Conservation (phyloP, 2,113 vertebrate species). For the Chroicocephalus ridibundus region DNA sequence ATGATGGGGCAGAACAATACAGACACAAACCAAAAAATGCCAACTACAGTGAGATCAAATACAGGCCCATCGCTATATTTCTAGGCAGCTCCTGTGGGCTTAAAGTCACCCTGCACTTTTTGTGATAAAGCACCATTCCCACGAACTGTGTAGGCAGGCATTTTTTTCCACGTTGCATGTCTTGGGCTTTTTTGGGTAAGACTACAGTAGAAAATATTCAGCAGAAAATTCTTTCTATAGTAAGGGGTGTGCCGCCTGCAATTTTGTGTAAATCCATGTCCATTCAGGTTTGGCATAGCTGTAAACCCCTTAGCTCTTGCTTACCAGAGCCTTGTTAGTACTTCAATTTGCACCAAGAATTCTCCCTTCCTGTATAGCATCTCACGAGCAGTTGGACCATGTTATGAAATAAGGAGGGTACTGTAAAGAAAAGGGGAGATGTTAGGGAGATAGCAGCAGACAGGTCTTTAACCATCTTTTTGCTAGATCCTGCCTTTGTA, state of each 20-base stretch:
- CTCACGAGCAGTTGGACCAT: not conserved
- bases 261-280: not conserved
- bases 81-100: not conserved
- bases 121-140: not conserved
- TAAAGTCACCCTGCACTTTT: not conserved
- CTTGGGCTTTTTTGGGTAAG: not conserved
- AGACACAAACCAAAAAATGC: not conserved
- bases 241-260: not conserved
- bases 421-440: not conserved
- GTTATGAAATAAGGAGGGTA: not conserved
- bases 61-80: not conserved
- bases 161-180: rapidly evolving
- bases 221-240: not conserved
- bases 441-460: not conserved
- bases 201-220: not conserved
- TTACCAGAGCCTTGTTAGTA: not conserved
- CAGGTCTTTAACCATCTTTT: not conserved
- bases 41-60: not conserved
- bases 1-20: not conserved
- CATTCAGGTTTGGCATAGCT: not conserved
- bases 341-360: not conserved
- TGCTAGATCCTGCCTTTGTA: not conserved
- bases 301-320: not conserved
- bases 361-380: not conserved
- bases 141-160: not conserved